Evolutionary conservation across 2,888 invertebrate species (phyloP), one percentile per base, ranked within the genome.

Genomic region (Microplitis manilae): DNA sequence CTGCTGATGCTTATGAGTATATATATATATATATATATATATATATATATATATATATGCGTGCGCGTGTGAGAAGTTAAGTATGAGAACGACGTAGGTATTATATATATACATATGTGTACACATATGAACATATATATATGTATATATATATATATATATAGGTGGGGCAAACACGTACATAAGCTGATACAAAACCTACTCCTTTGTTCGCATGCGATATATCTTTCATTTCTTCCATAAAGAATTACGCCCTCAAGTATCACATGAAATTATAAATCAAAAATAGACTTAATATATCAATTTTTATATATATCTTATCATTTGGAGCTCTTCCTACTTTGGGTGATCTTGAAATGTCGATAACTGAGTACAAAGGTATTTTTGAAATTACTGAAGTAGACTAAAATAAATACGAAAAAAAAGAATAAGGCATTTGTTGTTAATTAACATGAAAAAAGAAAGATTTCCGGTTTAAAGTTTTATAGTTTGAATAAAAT

Each of bases 161-260:
- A 73, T 73, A 67, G 65, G 59, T 73, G 59, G 65, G 65, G 65
- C 64, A 73, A 62, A 30, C 70, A 70, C 75, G 69, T 62, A 75
- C 17, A 70, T 65, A 70, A 70, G 50, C 41, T 64, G 65, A 76
- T 71, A 76, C 59, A 62, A 67, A 71, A 68, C 68, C 68, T 61
- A 61, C 72, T 76, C 68, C 68, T 76, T 76, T 76, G 76, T 76
- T 76, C 76, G 68, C 38, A 50, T 50, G 50, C 50, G 50, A 61
- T 38, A 76, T 72, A 67, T 76, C 40, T 50, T 50, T 50, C 50
- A 13, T 50, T 50, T 50, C 50, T 50, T 50, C 50, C 50, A 50
- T 50, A 13, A 50, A 50, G 50, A 8, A 50, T 50, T 50, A 50
- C 50, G 13, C 50, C 50, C 50, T 50, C 50, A 50, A 13, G 50